A percentile compares a stretch with the other conserved stretches of the same genome.
phyloP scores from a whole-genome alignment of 2,113 vertebrate genomes.

The Lepisosteus osseus region DNA sequence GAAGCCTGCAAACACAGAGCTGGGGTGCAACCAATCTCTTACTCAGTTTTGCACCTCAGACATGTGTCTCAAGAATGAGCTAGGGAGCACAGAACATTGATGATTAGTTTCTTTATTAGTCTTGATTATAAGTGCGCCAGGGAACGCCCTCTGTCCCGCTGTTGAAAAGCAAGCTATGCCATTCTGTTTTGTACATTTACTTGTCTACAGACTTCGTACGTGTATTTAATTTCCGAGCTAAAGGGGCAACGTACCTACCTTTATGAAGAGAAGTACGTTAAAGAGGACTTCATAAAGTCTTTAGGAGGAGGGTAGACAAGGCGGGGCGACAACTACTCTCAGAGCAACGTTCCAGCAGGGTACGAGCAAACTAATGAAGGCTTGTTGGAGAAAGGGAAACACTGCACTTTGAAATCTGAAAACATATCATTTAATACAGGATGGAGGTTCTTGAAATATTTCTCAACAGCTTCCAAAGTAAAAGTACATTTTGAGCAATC shows the following conservation, averaged over 20 bases:
- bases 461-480: too few species aligned
- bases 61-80: neutral
- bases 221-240: neutral
- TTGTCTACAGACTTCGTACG: neutral
- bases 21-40: slow-evolving; percentile 6
- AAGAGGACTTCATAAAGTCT: neutral
- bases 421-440: slow-evolving; percentile 1
- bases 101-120: neutral
- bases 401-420: slow-evolving; percentile 9
- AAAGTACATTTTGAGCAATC: too few species aligned
- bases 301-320: neutral
- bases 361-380: neutral
- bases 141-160: neutral
- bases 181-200: neutral
- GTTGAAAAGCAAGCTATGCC: neutral
- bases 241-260: neutral
- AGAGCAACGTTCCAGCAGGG: neutral
- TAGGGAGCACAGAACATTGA: neutral
- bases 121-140: neutral
- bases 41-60: slow-evolving; percentile 4
- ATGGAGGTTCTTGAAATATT: neutral
- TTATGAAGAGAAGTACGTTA: neutral
- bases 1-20: neutral
- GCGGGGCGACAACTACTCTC: too few species aligned
- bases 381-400: neutral